Conservation (phyloP, 2,797 vertebrate species). For the Sparidentex hasta region DNA sequence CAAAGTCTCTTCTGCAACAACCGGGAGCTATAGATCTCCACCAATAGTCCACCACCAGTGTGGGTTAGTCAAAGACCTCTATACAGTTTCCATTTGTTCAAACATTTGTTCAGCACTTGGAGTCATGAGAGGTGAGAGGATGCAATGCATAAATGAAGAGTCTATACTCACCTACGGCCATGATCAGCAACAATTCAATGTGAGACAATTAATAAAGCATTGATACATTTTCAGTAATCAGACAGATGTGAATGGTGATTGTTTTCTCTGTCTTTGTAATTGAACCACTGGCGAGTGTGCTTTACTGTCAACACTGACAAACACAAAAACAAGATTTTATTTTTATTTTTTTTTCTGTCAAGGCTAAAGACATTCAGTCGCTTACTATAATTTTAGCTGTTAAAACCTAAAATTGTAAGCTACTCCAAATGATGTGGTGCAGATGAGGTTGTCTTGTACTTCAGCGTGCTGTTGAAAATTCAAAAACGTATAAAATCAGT, state of each 20-base stretch:
- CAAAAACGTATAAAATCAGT: neutral
- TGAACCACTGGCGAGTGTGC: neutral
- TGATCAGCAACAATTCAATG: constrained; percentile 47
- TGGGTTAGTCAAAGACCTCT: constrained; percentile 17
- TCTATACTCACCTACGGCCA: constrained; percentile 38
- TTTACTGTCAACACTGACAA: neutral
- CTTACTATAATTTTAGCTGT: neutral
- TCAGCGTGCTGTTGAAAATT: neutral
- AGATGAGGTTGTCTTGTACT: constrained; percentile 2
- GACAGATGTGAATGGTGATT: constrained; percentile 63
- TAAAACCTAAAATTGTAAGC: neutral
- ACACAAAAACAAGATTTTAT: too few species aligned
- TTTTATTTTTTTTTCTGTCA: neutral
- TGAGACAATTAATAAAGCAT: constrained; percentile 71
- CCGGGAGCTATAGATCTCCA: neutral
- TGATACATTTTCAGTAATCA: constrained; percentile 70
- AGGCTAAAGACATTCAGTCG: neutral
- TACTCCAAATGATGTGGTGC: neutral
- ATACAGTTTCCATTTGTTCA: constrained; percentile 60
- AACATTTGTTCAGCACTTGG: constrained; percentile 41
- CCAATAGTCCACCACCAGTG: neutral
- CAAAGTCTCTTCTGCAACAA: constrained; percentile 9
- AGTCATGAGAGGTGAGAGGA: constrained; percentile 32
- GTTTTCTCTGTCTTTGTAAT: constrained; percentile 59
- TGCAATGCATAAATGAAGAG: constrained; percentile 23